Conservation (phyloP, 2,113 vertebrate species). For the Callaeas wilsoni region DNA sequence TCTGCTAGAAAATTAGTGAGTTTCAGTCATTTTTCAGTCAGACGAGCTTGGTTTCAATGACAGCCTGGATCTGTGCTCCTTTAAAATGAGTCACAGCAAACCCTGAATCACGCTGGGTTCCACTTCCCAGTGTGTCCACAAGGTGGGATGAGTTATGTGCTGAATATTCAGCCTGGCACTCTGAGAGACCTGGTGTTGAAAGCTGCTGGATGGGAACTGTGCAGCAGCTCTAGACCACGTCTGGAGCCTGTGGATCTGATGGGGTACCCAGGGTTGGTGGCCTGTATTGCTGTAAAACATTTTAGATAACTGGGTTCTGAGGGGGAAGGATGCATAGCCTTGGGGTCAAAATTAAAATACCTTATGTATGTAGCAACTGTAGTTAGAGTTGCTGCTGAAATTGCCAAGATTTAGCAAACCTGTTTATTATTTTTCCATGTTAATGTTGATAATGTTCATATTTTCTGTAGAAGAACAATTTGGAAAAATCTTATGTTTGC, state of each 20-base stretch:
- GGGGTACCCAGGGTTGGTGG: background rate
- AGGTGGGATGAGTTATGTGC: background rate
- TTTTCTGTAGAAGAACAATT: background rate
- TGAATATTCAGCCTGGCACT: background rate
- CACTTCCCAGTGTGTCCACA: background rate
- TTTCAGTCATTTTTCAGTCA: background rate
- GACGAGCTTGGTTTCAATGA: background rate
- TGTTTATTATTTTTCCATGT: background rate
- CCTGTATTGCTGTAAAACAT: background rate
- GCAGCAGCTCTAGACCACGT: background rate
- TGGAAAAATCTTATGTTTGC: rapidly evolving
- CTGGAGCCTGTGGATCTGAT: background rate
- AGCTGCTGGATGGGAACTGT: background rate
- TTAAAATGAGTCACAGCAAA: background rate
- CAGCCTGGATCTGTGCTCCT: background rate
- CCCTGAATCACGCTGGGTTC: background rate
- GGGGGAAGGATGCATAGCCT: background rate
- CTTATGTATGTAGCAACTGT: background rate
- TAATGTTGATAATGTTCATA: background rate
- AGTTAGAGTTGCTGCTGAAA: background rate
- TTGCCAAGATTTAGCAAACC: background rate
- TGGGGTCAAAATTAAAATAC: background rate
- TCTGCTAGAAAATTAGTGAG: background rate
- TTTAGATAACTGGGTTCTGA: background rate
- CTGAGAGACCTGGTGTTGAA: background rate